These are phyloP conservation scores for Phortica magna DNA, from an alignment of 2,888 invertebrate genomes.

Conservation along the genomic window DNA sequence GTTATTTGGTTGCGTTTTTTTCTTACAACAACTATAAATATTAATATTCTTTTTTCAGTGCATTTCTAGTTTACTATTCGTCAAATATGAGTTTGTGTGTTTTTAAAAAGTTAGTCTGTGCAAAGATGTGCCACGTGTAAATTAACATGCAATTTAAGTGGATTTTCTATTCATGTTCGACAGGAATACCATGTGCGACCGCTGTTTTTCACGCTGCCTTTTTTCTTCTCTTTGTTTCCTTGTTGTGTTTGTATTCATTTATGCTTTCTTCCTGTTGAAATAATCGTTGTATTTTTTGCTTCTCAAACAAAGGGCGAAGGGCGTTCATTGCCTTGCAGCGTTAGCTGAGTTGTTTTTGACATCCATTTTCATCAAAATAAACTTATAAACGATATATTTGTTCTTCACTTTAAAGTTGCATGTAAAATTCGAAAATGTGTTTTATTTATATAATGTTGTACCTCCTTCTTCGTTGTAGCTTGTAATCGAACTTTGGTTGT, in stretches of 20 bases:
- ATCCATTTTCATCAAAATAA: no score
- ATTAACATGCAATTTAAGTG: slow-evolving; percentile 16
- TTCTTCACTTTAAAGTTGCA: not conserved
- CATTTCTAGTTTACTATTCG: no score
- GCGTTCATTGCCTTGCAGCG: not conserved
- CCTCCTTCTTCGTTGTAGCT: no score
- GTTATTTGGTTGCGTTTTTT: slow-evolving; percentile 9
- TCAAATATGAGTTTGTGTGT: no score
- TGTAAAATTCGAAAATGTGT: slow-evolving; percentile 6
- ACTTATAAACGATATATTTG: no score
- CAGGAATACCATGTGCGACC: not conserved
- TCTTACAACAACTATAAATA: no score
- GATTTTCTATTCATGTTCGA: not conserved
- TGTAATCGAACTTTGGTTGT: no score
- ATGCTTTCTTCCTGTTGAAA: not conserved
- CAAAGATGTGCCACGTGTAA: slow-evolving; percentile 7
- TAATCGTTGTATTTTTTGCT: not conserved
- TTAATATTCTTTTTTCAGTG: no score
- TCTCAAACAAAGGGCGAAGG: not conserved
- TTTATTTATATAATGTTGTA: no score
- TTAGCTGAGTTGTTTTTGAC: slow-evolving; percentile 13
- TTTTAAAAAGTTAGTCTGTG: not conserved
- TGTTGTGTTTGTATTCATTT: not conserved
- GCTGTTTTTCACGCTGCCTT: not conserved
- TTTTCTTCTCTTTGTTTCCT: not conserved